phyloP scores from a whole-genome alignment of 2,797 vertebrate species.

The Buphagus erythrorhynchus region DNA sequence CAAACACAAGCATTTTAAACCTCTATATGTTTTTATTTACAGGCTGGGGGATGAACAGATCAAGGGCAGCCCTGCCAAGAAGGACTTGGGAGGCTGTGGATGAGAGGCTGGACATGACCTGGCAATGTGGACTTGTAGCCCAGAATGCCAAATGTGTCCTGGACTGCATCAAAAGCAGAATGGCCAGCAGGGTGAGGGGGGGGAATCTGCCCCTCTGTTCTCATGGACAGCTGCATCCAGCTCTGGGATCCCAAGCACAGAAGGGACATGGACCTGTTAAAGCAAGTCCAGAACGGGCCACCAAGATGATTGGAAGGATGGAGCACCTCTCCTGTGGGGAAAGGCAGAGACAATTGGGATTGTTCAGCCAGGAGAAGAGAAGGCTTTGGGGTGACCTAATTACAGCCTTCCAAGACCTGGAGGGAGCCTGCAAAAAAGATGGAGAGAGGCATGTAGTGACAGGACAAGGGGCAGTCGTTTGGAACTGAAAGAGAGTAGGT shows the following conservation, averaged over 20 bases:
- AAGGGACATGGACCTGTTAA: not conserved
- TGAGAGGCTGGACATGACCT: not conserved
- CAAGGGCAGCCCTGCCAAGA: not conserved
- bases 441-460: not conserved
- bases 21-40: not conserved
- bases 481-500: not conserved
- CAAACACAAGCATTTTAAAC: not conserved
- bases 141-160: rapidly evolving
- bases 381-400: not conserved
- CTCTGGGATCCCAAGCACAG: not conserved
- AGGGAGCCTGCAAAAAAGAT: not conserved
- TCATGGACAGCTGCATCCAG: not conserved
- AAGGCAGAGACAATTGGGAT: not conserved
- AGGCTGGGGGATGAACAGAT: not conserved
- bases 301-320: not conserved
- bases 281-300: not conserved
- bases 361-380: not conserved
- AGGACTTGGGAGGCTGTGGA: not conserved
- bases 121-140: not conserved
- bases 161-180: rapidly evolving
- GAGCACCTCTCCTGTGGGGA: not conserved
- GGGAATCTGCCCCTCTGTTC: not conserved
- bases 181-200: not conserved
- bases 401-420: not conserved
- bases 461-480: not conserved